These are phyloP conservation scores for Drosophila stalkeri DNA, from an alignment of 2,888 invertebrate genomes.

Conservation along the genomic window DNA sequence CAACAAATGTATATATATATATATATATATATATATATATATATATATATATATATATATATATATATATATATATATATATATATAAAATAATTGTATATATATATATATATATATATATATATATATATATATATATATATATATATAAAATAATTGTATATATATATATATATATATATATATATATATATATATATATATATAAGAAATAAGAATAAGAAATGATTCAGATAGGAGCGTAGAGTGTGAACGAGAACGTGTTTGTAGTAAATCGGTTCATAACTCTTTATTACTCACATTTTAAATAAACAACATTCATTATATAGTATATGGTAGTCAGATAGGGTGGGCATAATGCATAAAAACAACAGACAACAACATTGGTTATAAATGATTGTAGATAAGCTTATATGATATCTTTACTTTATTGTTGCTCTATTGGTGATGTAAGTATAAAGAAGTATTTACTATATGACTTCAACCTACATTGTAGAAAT, in stretches of 20 bases:
- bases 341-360: background rate
- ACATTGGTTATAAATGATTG: background rate
- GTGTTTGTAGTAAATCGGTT: background rate
- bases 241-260: background rate
- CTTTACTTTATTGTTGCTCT: background rate
- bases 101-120: too few relatives aligned
- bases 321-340: background rate
- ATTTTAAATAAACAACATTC: background rate
- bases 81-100: too few relatives aligned
- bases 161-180: too few relatives aligned
- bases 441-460: background rate
- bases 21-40: too few relatives aligned
- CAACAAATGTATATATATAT: background rate
- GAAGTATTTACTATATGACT: too few relatives aligned
- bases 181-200: too few relatives aligned
- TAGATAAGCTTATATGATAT: background rate
- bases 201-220: too few relatives aligned
- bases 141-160: too few relatives aligned
- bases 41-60: too few relatives aligned
- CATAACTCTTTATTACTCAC: constrained; percentile 4
- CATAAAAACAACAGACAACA: background rate
- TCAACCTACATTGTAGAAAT: background rate
- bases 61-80: too few relatives aligned
- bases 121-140: too few relatives aligned
- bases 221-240: constrained; percentile 2